Evolutionary conservation across 2,888 invertebrate genomes (phyloP), one percentile per base, ranked within the genome.

Genomic region (Malthinus seriepunctatus): DNA sequence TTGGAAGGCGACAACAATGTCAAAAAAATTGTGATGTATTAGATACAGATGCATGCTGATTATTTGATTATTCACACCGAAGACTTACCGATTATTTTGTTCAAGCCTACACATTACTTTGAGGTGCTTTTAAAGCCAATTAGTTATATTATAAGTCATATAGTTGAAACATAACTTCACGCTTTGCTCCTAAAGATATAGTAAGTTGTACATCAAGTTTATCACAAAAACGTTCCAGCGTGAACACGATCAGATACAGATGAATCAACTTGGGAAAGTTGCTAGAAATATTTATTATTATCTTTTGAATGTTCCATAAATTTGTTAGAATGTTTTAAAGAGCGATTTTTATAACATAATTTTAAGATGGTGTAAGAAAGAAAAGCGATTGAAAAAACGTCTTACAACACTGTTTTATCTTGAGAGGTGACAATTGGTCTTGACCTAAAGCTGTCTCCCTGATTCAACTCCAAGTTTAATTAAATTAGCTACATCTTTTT

Each of bases 241-340:
- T 38, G 32, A 48, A 48, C 34, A 38, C 38, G 38, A 48, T 54
- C 54, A 38, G 54, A 54, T 54, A 54, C 47, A 32, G 39, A 54
- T 47, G 39, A 47, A 47, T 54, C 54, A 39, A 38, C 47, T 42
- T 31, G 45, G 31, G 54, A 54, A 54, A 47, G 47, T 42, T 42
- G n/a, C 14, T 39, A 47, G 54, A 47, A 54, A 54, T 47, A 54
- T 54, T 54, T 54, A 54, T 46, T 33, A 38, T 54, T 54, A 54
- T 54, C 54, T 54, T 48, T 47, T 48, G 45, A 53, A 37, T 37
- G 47, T 54, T 39, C 38, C 48, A 23, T 23, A 46, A 32, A 32
- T 54, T 54, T 52, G 52, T 52, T 45, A 52, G 23, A 23, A 23
- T 5, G 23, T 23, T 23, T 23, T 23, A 23, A 23, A 23, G 23